Base-by-base conservation (phyloP, 1,140 invertebrate species). In the Lepidurus arcticus region DNA sequence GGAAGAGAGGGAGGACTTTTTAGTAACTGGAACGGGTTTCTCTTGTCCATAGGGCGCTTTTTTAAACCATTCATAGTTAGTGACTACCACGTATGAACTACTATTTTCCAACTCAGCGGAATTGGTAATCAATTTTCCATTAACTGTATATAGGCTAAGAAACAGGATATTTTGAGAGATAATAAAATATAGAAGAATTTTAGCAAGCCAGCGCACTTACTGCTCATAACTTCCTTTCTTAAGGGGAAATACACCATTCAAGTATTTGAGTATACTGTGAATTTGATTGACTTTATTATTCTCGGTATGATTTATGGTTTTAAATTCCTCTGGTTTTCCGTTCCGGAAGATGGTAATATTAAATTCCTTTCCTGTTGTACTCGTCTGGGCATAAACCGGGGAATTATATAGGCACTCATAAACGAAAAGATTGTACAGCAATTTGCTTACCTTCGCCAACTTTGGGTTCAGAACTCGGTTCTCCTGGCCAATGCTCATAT, bases 41-140 rank as follows among this genome's bases (percentile, higher is more conserved):
- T 21, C 53, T 65, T 65, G 53, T 21, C 53, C 53, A 65, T 65
- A 65, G 21, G 53, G n/a, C 16, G 53, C 53, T 65, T 65, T 65
- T 7, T 65, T 65, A 16, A 65, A 65, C 53, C 53, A 65, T 65
- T 65, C 53, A 21, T 65, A 65, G 21, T 65, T 65, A 65, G 53
- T 13, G 16, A 65, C 53, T 13, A 21, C 53, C 16, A 65, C 53
- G n/a, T 65, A 65, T 7, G 53, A 65, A 16, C 5, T n/a, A 65
- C 13, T n/a, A 21, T 21, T 65, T 65, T 65, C 53, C 53, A 65
- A 21, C 21, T 65, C 53, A 13, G 53, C 16, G 21, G 53, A 65
- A 16, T 65, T 13, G 53, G 53, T 16, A 13, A 65, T 16, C 21
- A 65, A n/a, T 65, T 21, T 16, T 21, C 53, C 53, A 16, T 65